Base-by-base conservation (phyloP, 2,113 vertebrate genomes). In the Bambusicola thoracicus region DNA sequence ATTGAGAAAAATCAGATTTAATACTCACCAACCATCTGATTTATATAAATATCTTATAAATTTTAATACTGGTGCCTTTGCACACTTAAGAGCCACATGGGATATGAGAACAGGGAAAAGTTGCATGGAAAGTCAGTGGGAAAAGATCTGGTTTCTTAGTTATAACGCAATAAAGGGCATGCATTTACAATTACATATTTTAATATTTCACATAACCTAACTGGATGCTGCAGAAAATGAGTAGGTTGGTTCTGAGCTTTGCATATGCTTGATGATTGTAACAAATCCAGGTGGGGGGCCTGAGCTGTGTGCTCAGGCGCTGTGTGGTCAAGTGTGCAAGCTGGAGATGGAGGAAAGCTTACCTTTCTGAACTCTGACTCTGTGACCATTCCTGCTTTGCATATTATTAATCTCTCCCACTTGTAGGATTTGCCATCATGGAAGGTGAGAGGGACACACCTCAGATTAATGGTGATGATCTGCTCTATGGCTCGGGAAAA, bases 1-100 rank as follows among this genome's bases (percentile, higher is more conserved):
- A 94, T 90, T 94, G 90, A 85, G 83, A 85, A 91, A 92, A 95
- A 95, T 95, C 87, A 92, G 66, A 85, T 95, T 95, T 96, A 95
- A 91, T 92, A 90, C 91, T 94, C 81, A 91, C 95, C 87, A 96
- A 91, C 77, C 94, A 88, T 97, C 87, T 95, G 97, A 95, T 95
- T 96, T 95, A 96, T 97, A 97, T 96, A 96, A 92, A 95, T 94
- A 95, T 95, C 95, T 95, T 94, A 97, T 97, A 95, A 97, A 97
- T 69, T 95, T 97, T 96, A 94, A 92, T 80, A 88, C 89, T 91
- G 91, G 91, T 96, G 96, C 96, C 97, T 96, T 96, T 95, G 67
- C 88, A 0, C 55, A 56, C 84, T 97, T 96, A 97, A 84, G 69
- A 96, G 94, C 91, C 97, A 91, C 96, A 78, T 72, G 97, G 96